Evolutionary conservation across 2,888 invertebrate species (phyloP), one percentile per base, ranked within the genome.

Genomic region (Epinotia nisella): DNA sequence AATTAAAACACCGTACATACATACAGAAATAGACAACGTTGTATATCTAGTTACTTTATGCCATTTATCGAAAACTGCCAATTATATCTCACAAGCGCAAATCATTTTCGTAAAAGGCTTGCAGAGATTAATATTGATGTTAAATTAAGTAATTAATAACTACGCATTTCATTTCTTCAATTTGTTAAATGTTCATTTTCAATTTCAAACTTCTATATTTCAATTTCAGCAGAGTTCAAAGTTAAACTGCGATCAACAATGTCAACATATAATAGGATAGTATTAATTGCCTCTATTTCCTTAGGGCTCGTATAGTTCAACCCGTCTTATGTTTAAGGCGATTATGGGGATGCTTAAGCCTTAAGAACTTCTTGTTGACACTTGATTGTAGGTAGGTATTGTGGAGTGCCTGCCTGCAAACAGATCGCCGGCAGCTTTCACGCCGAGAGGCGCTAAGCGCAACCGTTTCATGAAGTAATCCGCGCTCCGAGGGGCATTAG

Each of bases 381-480:
- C 85, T 86, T 84, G 84, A 85, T 84, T 86, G 74, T 74, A 71
- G 61, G 73, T 73, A 73, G 75, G 79, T 80, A 81, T 79, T 80
- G 78, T 84, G 76, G 81, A 87, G 85, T 84, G 84, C 78, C 79
- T 82, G 82, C 78, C 82, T 75, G 84, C 84, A 87, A 88, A 88
- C 88, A 87, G 88, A 89, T 90, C 87, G 86, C 82, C 85, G 84
- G 80, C 82, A 85, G 89, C 89, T 88, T 89, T 88, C 83, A 86
- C 87, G 86, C 82, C 78, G 83, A 87, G 86, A 87, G 88, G 83
- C 84, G 85, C 83, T 89, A 87, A 89, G 86, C 87, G 85, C 85
- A 84, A 88, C 88, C 87, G 87, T 87, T 89, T 85, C 87, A 89
- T 85, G 87, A 85, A 86, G 86, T 91, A 91, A 91, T 91, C 91